Evolutionary conservation across 2,797 vertebrate genomes (phyloP).

Genomic region (Botia almorhae): DNA sequence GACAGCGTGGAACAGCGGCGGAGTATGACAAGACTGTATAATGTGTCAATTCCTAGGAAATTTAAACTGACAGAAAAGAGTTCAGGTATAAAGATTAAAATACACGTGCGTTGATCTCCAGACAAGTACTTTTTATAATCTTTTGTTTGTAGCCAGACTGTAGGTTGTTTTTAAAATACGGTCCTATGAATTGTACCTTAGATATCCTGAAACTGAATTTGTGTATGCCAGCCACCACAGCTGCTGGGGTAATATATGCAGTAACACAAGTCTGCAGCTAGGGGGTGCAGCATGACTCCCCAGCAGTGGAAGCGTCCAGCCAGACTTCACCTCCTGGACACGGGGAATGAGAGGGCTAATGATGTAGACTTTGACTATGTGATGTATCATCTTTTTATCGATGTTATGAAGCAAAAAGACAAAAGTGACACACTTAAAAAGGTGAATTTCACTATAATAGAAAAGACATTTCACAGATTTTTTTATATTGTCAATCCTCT

Average conservation of each 20-base stretch:
- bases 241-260: too few relatives aligned
- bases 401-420: too few relatives aligned
- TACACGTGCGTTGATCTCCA: background rate
- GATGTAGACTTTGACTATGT: too few relatives aligned
- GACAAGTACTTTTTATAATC: background rate
- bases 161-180: background rate
- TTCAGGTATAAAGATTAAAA: conserved; percentile 10
- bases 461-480: too few relatives aligned
- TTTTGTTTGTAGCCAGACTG: background rate
- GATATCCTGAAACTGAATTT: conserved; percentile 86
- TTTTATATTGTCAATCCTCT: too few relatives aligned
- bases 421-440: too few relatives aligned
- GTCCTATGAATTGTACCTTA: conserved; percentile 61
- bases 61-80: background rate
- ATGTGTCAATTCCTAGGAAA: too few relatives aligned
- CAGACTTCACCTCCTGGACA: conserved; percentile 72
- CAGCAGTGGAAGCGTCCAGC: background rate
- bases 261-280: too few relatives aligned
- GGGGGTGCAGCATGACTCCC: conserved; percentile 64
- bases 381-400: too few relatives aligned
- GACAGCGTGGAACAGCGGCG: too few relatives aligned
- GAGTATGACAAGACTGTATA: background rate
- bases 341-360: conserved; percentile 65
- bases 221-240: too few relatives aligned
- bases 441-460: too few relatives aligned